Conservation (phyloP, 2,888 invertebrate genomes). For the Catocala fraxini region DNA sequence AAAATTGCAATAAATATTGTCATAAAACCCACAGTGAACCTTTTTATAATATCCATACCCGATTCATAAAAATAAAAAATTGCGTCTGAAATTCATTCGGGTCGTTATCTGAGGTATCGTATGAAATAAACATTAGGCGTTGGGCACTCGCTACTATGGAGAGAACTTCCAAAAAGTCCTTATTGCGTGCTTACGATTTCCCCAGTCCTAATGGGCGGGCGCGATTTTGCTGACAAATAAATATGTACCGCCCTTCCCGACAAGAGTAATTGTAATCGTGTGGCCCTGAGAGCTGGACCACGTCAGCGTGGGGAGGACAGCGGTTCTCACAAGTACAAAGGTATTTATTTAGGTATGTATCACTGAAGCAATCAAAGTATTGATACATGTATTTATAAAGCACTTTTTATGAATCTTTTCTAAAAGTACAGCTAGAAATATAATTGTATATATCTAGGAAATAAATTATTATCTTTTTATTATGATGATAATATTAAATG, state of each 20-base stretch:
- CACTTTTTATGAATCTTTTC: no score
- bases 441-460: no score
- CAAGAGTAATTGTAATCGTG: constrained; percentile 70
- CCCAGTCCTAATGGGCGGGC: constrained; percentile 74
- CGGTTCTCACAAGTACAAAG: neutral
- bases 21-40: no score
- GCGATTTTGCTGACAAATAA: constrained; percentile 84
- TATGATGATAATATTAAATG: no score
- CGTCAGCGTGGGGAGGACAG: neutral
- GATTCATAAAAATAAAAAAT: constrained; percentile 8
- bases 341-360: neutral
- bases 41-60: neutral
- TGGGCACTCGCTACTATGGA: constrained; percentile 56
- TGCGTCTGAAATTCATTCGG: constrained; percentile 34
- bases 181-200: constrained; percentile 80
- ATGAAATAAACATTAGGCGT: constrained; percentile 67
- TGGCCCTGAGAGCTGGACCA: constrained; percentile 53
- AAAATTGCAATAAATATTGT: no score
- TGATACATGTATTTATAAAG: no score
- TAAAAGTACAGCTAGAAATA: no score
- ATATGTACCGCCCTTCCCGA: constrained; percentile 74
- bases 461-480: no score
- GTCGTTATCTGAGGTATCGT: constrained; percentile 53
- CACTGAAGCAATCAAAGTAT: no score
- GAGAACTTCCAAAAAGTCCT: constrained; percentile 71